Percentiles rank a stretch among this genome's conserved stretches.
Evolutionary conservation across 2,888 invertebrate genomes (phyloP).

Genomic region (Scaptomyza caliginosa): DNA sequence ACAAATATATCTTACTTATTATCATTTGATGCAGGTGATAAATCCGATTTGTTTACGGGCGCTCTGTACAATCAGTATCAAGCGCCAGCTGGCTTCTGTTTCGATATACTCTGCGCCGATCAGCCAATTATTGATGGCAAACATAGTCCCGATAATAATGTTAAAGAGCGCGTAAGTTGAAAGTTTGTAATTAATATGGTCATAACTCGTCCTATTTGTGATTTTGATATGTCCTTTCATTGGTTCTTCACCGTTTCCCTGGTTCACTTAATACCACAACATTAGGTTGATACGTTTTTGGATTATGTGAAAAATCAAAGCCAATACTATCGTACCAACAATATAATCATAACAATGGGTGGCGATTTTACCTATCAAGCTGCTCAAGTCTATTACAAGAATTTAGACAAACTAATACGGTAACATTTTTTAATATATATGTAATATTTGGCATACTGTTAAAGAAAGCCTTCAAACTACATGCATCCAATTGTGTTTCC

Average conservation of each 20-base stretch:
- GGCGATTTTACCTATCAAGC: constrained; percentile 95
- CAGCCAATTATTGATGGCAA: constrained; percentile 94
- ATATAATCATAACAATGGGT: constrained; percentile 94
- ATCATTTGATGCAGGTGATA: constrained; percentile 37
- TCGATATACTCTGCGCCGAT: constrained; percentile 93
- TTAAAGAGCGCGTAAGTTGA: constrained; percentile 87
- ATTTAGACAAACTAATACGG: constrained; percentile 93
- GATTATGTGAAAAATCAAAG: constrained; percentile 86
- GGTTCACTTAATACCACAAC: constrained; percentile 7
- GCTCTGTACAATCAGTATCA: constrained; percentile 92
- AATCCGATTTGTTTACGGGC: constrained; percentile 90
- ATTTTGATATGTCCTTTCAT: constrained; percentile 26
- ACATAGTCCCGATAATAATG: constrained; percentile 92
- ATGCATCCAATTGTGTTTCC: constrained; percentile 4
- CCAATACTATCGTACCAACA: constrained; percentile 87
- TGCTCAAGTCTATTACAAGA: constrained; percentile 91
- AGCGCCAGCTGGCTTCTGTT: constrained; percentile 96
- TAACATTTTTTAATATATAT: constrained; percentile 50
- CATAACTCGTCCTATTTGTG: no score
- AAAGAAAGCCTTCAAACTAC: constrained; percentile 43
- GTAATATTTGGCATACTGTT: constrained; percentile 18
- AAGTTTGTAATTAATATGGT: neutral
- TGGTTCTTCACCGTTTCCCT: no score
- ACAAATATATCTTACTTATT: neutral
- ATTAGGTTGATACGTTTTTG: constrained; percentile 85